Evolutionary conservation across 2,113 vertebrate species (phyloP), one percentile per base, ranked within the genome.

Genomic region (Carlito syrichta): DNA sequence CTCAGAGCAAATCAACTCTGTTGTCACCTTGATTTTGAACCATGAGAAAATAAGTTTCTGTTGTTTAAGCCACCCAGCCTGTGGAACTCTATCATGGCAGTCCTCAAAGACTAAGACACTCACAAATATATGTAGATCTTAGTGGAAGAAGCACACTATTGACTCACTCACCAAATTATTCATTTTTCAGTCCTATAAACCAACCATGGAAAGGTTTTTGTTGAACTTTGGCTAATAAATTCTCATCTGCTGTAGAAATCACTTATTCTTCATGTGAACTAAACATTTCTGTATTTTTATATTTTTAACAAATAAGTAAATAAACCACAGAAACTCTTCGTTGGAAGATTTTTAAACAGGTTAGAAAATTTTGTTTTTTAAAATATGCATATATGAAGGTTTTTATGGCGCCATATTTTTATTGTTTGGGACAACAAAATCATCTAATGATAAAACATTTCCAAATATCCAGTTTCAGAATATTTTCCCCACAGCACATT

Each of bases 361-460:
- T 60, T 85, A 54, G 56, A 81, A 97, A 68, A 45, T 45, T 82
- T 79, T 82, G 23, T 74, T 3, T 45, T 63, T 76, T 54, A 6
- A 84, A 86, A 88, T 48, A 35, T 48, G 20, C 43, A 76, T 52
- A 30, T 38, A 66, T 60, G 9, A 66, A 62, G 68, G 5, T 87
- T 92, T 92, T 85, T 63, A 76, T 71, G 38, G 14, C 54, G 11
- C 32, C 38, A 48, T 38, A 50, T 13, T 86, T 94, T 84, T 73
- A 74, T 92, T 85, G 45, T 82, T 91, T 91, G 69, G 13, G 56
- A 82, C 50, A 86, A 92, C 58, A 96, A 95, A 96, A 81, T 93
- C 35, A 85, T 52, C 66, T 66, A 76, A 77, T 86, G 56, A 76
- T 77, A 87, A 95, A 91, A 88, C 7, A 48, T 38, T 76, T 81